Base-by-base conservation (phyloP, 2,113 vertebrate species). In the Strix aluco region DNA sequence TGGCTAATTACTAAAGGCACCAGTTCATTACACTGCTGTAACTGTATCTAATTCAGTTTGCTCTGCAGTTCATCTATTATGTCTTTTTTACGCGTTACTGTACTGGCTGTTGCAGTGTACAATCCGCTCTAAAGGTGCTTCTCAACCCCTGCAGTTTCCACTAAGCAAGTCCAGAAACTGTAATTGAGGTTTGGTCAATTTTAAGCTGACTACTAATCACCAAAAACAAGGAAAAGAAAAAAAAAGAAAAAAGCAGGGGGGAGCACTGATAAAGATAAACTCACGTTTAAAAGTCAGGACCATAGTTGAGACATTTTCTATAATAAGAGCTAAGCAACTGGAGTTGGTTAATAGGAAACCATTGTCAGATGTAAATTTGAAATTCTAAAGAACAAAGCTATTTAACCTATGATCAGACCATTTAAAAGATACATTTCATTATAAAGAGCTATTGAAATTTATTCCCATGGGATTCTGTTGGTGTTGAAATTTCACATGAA, bases 1-100 rank as follows among this genome's bases (percentile, higher is more conserved):
- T 81, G 44, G 85, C 94, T 97, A 97, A 97, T 97, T 97, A 96
- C 78, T 95, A 92, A 97, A 96, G 84, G 95, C 93, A 96, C 51
- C 92, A 97, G 95, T 94, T 97, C 96, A 96, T 97, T 96, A 96
- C 82, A 59, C 81, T 86, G 71, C 93, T 92, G 29, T 95, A 91
- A 96, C 81, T 93, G 85, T 81, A 95, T 63, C 91, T 96, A 96
- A 97, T 95, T 97, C 95, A 88, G 91, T 95, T 96, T 96, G 79
- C 96, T 96, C 91, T 96, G 91, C 47, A 93, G 95, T 97, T 96
- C 89, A 96, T 94, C 85, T 74, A 18, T 86, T 92, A 91, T 63
- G 81, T 70, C 74, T 95, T 78, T 73, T 96, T 95, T 94, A 87
- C 86, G 71, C 3, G 5, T 70, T 91, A 30, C 71, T 83, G 62